Conservation (phyloP, 2,797 vertebrate genomes). For the Nyctibius grandis region DNA sequence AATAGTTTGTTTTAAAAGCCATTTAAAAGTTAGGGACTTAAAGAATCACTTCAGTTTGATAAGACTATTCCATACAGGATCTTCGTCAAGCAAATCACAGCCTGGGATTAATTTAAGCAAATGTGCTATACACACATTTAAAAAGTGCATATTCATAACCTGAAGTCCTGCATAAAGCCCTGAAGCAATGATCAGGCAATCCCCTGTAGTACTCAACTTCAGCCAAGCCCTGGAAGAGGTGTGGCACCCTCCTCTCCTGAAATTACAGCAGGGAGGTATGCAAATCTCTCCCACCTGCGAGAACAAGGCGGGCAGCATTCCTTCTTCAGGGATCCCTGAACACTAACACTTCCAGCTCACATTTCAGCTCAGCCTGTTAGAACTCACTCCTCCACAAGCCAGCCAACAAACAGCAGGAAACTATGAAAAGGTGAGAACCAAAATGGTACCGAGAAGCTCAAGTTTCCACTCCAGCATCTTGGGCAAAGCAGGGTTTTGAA, state of each 20-base stretch:
- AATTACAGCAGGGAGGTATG: constrained; percentile 38
- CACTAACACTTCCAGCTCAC: not conserved
- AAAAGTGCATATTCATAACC: not conserved
- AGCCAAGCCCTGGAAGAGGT: not conserved
- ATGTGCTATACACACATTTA: not conserved
- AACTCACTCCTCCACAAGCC: not conserved
- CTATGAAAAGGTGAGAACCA: not conserved
- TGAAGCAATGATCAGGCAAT: not conserved
- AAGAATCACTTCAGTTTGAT: not conserved
- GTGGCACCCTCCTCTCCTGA: not conserved
- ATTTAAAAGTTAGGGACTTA: not conserved
- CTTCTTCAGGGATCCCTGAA: not conserved
- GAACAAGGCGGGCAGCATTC: constrained; percentile 48
- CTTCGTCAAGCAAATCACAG: not conserved
- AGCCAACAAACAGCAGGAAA: not conserved
- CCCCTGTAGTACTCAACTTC: not conserved
- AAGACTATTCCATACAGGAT: not conserved
- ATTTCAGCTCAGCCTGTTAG: not conserved
- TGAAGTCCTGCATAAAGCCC: not conserved
- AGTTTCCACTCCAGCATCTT: not conserved
- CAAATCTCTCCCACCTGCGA: constrained; percentile 30
- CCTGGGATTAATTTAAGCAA: not conserved
- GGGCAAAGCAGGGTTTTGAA: not conserved
- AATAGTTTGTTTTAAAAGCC: not conserved
- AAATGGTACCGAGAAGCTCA: not conserved